Evolutionary conservation across 2,113 vertebrate species (phyloP).

Genomic region (Salminus brasiliensis): DNA sequence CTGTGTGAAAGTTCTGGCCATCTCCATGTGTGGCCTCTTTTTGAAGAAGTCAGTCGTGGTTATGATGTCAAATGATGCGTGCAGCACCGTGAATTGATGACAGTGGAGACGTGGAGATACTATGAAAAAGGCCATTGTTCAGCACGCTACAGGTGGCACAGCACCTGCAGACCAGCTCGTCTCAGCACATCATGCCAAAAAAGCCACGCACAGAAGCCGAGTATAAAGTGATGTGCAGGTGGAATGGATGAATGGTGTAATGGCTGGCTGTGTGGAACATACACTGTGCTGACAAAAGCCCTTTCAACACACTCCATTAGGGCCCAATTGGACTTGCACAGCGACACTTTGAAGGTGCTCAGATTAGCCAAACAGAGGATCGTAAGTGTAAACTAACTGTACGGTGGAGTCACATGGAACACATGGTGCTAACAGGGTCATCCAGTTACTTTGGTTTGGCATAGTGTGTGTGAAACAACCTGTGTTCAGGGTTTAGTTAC

Average conservation of each 20-base stretch:
- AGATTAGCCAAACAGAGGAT: not conserved
- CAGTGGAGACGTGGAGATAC: too few relatives aligned
- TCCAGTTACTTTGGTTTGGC: not conserved
- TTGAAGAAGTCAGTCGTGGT: constrained; percentile 46
- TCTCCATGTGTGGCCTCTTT: constrained; percentile 42
- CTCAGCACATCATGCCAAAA: not conserved
- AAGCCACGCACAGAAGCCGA: not conserved
- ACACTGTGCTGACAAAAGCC: not conserved
- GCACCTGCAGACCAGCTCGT: not conserved
- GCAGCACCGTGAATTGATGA: not conserved
- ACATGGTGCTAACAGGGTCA: not conserved
- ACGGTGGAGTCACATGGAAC: not conserved
- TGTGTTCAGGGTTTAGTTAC: not conserved
- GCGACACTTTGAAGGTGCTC: not conserved
- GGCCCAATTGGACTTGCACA: not conserved
- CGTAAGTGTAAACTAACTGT: not conserved
- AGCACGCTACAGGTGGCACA: not conserved
- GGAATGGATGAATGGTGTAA: not conserved
- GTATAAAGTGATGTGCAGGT: not conserved
- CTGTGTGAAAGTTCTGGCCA: constrained; percentile 8
- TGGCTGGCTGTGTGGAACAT: not conserved
- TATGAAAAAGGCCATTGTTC: constrained; percentile 25
- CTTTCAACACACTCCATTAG: constrained; percentile 21
- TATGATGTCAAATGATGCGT: constrained; percentile 40
- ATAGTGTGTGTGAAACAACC: not conserved